Evolutionary conservation across 2,888 invertebrate species (phyloP), one percentile per base, ranked within the genome.

Genomic region (Orthosia incerta): DNA sequence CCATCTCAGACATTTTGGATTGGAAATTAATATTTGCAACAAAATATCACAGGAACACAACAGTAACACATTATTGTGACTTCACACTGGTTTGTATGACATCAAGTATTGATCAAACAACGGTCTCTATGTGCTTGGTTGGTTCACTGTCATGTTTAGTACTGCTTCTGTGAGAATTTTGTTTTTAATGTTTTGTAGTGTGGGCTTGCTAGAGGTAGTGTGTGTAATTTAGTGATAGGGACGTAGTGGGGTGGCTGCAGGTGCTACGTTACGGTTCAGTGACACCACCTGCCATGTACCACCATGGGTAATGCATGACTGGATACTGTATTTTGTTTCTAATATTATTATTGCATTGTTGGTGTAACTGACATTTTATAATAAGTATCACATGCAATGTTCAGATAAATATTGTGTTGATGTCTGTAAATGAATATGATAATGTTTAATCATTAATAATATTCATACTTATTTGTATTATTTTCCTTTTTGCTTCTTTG

Each of bases 71-170:
- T 95, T 92, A 89, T 95, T 91, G 88, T 90, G 87, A 88, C 83
- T 85, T 86, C 76, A 85, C 87, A 91, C 91, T 89, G 90, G 86
- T 85, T 89, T 89, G 89, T 89, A 90, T 88, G 84, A 88, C 86
- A 90, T 89, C 86, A 89, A 87, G 89, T 96, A 96, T 96, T 96
- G 96, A 96, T 96, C 93, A 91, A 96, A 95, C 94, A 94, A 91
- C 91, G 73, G 95, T 95, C 88, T 88, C 95, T 94, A 95, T 90
- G 95, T 88, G 83, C 75, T 72, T 75, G 79, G 86, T 89, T 88
- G 85, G 84, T 78, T 83, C 67, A 61, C 69, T 66, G 70, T 55
- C 64, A 83, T 79, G 80, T 67, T 81, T 67, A 50, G 45, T 78
- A 86, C 86, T 88, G 87, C 86, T 85, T 87, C 81, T 86, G 79